Evolutionary conservation across 2,113 vertebrate genomes (phyloP).

Genomic region (Siphamia tubifer): DNA sequence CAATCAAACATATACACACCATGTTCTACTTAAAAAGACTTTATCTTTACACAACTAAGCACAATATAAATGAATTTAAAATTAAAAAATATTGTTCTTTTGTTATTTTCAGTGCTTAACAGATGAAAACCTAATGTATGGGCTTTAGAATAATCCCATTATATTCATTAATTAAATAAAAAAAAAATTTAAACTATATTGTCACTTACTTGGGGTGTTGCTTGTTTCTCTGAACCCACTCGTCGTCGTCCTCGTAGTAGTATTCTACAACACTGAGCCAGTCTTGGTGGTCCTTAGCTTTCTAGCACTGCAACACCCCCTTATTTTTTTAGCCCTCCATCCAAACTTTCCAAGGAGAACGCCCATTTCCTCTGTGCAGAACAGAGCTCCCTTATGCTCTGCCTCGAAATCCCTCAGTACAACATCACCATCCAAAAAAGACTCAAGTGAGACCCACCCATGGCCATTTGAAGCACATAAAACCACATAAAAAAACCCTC

Average conservation of each 20-base stretch:
- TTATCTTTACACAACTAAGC: no score
- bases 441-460: slow-evolving; percentile 66
- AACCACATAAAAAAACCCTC: slow-evolving; percentile 55
- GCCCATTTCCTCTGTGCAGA: slow-evolving; percentile 76
- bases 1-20: no score
- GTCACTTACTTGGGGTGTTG: slow-evolving; percentile 34
- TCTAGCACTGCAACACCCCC: slow-evolving; percentile 37
- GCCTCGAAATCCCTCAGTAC: slow-evolving; percentile 29
- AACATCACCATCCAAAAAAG: slow-evolving; percentile 55
- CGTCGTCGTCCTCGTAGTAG: background rate
- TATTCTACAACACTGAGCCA: slow-evolving; percentile 14
- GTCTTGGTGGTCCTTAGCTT: slow-evolving; percentile 56
- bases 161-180: background rate
- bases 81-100: no score
- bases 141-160: no score
- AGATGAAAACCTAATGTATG: no score
- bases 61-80: no score
- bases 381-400: slow-evolving; percentile 67
- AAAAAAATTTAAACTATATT: background rate
- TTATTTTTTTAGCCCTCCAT: slow-evolving; percentile 55
- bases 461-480: slow-evolving; percentile 22
- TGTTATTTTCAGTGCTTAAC: no score
- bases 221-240: slow-evolving; percentile 18
- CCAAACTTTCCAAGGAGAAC: slow-evolving; percentile 65
- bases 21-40: no score